Base-by-base conservation (phyloP, 2,888 invertebrate genomes). In the Drosophila nr. perissopoda region DNA sequence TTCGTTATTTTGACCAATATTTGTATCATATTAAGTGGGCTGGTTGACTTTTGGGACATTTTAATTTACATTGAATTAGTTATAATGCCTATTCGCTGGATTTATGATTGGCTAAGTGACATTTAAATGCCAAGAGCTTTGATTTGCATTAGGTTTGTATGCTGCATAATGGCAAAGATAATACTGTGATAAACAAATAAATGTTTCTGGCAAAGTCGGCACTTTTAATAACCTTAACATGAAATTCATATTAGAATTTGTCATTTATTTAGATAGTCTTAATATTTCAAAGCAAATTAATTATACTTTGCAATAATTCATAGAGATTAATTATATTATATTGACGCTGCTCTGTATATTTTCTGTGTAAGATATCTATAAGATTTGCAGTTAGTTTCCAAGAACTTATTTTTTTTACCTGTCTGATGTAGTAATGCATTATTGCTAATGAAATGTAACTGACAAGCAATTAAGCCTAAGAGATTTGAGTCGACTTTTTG, bases 31-130 rank as follows among this genome's bases (percentile, higher is more conserved):
- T 79, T 59, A 72, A 72, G 67, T 66, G 51, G 59, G 53, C 46
- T 38, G 67, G 46, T 29, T 79, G 77, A 54, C 70, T 76, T 80
- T 73, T 66, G 68, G 76, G 88, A 88, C 86, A 86, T 88, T 85
- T 89, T 85, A 88, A 89, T 89, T 86, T 82, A 70, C 65, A 71
- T 82, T 80, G 56, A 89, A 85, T 81, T 81, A 72, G 81, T 69
- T 68, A 54, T 70, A 72, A 81, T 77, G 70, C 48, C 75, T 70
- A 65, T 78, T 83, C 29, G 2, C 34, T 51, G 66, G 42, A 64
- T 59, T 59, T 49, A n/a, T n/a, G 56, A 52, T 70, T 64, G 46
- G 21, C 31, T 29, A 70, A 70, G 52, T 70, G 61, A 16, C 33
- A 42, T 70, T 52, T 53, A 31, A 52, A 25, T 11, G 36, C 11